These are phyloP conservation scores for Sialis fuliginosa DNA, from an alignment of 2,888 invertebrate species.

Conservation along the genomic window DNA sequence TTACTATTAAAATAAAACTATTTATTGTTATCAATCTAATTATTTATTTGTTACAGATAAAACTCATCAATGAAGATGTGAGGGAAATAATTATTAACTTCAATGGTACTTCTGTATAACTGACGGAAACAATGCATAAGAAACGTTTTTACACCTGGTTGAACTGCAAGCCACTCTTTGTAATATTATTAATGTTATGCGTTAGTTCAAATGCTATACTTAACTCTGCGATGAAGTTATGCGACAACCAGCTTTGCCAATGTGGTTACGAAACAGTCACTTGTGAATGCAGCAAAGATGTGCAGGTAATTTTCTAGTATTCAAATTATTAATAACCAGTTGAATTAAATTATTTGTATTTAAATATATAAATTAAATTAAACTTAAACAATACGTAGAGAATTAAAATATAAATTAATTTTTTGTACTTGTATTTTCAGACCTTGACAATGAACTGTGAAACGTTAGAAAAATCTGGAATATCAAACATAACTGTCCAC, in stretches of 20 bases:
- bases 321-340: too few species aligned
- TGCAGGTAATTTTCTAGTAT: slow-evolving; percentile 22
- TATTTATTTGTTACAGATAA: too few species aligned
- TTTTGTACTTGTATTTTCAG: slow-evolving; percentile 1
- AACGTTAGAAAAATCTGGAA: neutral
- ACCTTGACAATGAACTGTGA: neutral
- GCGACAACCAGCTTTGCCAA: slow-evolving; percentile 34
- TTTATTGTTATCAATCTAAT: too few species aligned
- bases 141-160: too few species aligned
- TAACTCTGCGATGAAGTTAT: slow-evolving; percentile 18
- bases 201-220: slow-evolving; percentile 17
- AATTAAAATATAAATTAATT: slow-evolving; percentile 8
- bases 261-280: slow-evolving; percentile 36
- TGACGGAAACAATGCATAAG: too few species aligned
- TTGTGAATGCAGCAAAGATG: slow-evolving; percentile 33
- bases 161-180: neutral
- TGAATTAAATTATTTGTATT: slow-evolving; percentile 7
- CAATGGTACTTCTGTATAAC: too few species aligned
- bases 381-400: too few species aligned
- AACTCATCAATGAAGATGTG: too few species aligned
- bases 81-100: too few species aligned
- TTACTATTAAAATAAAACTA: too few species aligned
- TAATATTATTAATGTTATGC: slow-evolving; percentile 17
- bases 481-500: slow-evolving; percentile 35
- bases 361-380: too few species aligned